Conservation (phyloP, 64 coral and sea anemone species). For the Montipora efflorescens region DNA sequence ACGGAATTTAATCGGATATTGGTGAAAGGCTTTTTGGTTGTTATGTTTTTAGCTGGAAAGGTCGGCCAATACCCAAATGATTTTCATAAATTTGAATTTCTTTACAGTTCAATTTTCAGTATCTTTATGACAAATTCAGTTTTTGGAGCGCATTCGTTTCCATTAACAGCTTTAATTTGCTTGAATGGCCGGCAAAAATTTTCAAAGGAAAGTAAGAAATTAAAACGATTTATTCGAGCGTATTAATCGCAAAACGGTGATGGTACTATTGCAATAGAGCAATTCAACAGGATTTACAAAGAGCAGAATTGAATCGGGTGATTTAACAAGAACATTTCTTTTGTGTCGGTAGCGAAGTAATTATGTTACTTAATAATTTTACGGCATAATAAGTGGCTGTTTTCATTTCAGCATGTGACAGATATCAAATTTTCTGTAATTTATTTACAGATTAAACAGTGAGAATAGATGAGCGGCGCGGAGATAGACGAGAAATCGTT, state of each 20-base stretch:
- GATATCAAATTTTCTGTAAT: background rate
- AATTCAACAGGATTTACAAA: background rate
- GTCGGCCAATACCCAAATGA: background rate
- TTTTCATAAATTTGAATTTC: no score
- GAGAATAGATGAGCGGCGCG: no score
- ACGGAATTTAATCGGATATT: conserved; percentile 7
- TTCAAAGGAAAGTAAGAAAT: no score
- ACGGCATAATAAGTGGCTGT: background rate
- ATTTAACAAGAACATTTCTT: conserved; percentile 6
- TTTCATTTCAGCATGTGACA: conserved; percentile 15
- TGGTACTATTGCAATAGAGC: no score
- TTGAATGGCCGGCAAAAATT: no score
- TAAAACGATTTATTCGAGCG: no score
- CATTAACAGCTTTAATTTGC: no score
- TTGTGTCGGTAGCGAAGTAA: background rate
- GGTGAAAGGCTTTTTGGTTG: background rate
- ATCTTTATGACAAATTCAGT: no score
- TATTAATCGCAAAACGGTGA: no score
- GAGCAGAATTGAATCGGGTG: background rate
- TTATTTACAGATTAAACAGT: conserved; percentile 8
- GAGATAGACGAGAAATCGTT: background rate
- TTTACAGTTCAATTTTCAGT: background rate
- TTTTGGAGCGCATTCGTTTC: no score
- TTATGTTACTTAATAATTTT: conserved; percentile 8
- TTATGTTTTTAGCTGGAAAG: background rate